Evolutionary conservation across 2,888 invertebrate species (phyloP), one percentile per base, ranked within the genome.

Genomic region (Philereme vetulata): DNA sequence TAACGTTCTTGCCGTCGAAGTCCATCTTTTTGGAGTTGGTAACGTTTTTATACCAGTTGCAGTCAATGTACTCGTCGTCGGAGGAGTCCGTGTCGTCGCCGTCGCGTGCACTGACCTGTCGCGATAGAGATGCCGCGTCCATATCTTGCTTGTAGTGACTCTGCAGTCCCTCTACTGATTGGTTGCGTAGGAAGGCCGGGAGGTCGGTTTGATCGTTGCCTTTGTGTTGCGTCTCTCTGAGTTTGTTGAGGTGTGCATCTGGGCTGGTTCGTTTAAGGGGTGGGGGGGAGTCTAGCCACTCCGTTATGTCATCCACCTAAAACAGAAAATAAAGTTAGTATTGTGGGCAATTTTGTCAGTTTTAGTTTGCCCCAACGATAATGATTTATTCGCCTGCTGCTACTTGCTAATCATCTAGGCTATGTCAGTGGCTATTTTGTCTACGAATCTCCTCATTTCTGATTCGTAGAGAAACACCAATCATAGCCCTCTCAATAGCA

Each of bases 281-380:
- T 0, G 84, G 81, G 0, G 85, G 82, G 0, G 84, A 84, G 52
- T 91, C 92, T 55, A 93, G 77, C 92, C 92, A 93, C 51, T 82
- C 78, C 0, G 84, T 82, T 51, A 93, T 90, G 72, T 93, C 90
- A 65, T 90, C 90, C 72, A 93, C 93, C 90, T 89, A 72, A 38
- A 34, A 53, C n/a, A n/a, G 10, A 0, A 11, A 5, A 21, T 7
- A 45, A n/a, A 5, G 0, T 33, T 53, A 5, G 4, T 21, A 48
- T 11, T 6, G 5, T 21, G 21, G 2, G 21, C 21, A 21, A 21
- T 21, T 21, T 21, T 21, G 21, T 21, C 21, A 21, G 2, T 21
- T n/a, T 21, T 21, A 21, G 2, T 21, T 21, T 21, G 21, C 21
- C 21, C 21, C 21, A 21, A 21, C 21, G 21, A 2, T 21, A 21